Evolutionary conservation across 2,797 vertebrate genomes (phyloP), one percentile per base, ranked within the genome.

Genomic region (Trematomus bernacchii): DNA sequence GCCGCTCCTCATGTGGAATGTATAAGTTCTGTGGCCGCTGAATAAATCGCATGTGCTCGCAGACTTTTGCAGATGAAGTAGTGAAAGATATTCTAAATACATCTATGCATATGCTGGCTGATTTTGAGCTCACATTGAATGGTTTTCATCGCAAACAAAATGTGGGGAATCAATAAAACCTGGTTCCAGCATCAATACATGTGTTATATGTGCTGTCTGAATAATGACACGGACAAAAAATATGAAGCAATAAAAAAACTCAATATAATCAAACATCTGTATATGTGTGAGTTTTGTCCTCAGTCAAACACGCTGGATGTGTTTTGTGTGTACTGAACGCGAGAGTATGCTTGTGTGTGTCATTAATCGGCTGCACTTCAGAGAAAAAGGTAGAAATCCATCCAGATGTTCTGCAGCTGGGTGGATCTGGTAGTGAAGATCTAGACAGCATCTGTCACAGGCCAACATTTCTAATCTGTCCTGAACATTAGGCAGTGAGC

Each of bases 371-470:
- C 92, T 77, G 92, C 92, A 95, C 94, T 94, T 95, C 93, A 93
- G 89, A 93, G 89, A 71, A 80, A 83, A 91, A 91, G 87, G 88
- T 89, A 87, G 86, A 89, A 90, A 91, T 91, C 83, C 82, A 81
- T 51, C 88, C 96, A 97, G 95, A 96, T 97, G 96, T 95, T 93
- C 84, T 91, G 96, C 96, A 97, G 96, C 96, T 96, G 96, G 92
- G 73, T 78, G 72, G 85, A 95, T 93, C 84, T 93, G 95, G 92
- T 94, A 86, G 92, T 95, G 95, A 96, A 88, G 94, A 94, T 94
- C 91, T 93, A 94, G 87, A 92, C 92, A 93, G 94, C 93, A 84
- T 94, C 93, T 95, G 93, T 94, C 94, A 92, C 90, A 84, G 85
- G 86, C 40, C 42, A 92, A 90, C 86, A 88, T 94, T 95, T 95